phyloP scores from a whole-genome alignment of 1,140 invertebrate species.

The Drosophila equinoxialis region DNA sequence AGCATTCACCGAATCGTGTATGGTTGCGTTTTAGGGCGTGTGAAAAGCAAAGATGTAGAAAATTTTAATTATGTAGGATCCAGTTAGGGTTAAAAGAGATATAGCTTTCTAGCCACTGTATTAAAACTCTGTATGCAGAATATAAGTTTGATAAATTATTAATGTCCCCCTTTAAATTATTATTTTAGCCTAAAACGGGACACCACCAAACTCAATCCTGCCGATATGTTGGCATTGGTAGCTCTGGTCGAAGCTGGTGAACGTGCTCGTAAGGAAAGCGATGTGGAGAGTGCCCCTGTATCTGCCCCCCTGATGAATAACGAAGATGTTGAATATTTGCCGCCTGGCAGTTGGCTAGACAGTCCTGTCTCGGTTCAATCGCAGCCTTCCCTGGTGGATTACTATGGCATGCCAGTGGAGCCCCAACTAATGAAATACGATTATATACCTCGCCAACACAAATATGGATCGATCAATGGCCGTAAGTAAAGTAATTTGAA shows the following conservation, averaged over 20 bases:
- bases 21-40: too few relatives aligned
- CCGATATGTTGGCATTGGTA: constrained; percentile 79
- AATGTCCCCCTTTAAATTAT: not conserved
- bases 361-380: constrained; percentile 38
- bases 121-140: too few relatives aligned
- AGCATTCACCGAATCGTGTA: too few relatives aligned
- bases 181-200: constrained; percentile 68
- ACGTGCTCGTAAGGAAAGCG: constrained; percentile 73
- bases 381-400: constrained; percentile 65
- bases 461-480: constrained; percentile 58
- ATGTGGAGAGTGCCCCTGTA: constrained; percentile 57
- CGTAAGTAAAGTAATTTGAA: constrained; percentile 34
- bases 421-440: constrained; percentile 74
- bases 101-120: too few relatives aligned
- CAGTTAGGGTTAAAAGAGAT: too few relatives aligned
- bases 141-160: too few relatives aligned
- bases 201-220: constrained; percentile 74
- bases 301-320: constrained; percentile 42
- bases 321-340: constrained; percentile 67
- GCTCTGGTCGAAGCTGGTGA: constrained; percentile 80
- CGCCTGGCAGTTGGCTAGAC: constrained; percentile 65
- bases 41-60: too few relatives aligned
- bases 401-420: constrained; percentile 74
- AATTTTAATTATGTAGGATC: too few relatives aligned
- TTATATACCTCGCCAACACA: constrained; percentile 67